phyloP scores from a whole-genome alignment of 2,797 vertebrate genomes.

The Cyprinodon diabolis region DNA sequence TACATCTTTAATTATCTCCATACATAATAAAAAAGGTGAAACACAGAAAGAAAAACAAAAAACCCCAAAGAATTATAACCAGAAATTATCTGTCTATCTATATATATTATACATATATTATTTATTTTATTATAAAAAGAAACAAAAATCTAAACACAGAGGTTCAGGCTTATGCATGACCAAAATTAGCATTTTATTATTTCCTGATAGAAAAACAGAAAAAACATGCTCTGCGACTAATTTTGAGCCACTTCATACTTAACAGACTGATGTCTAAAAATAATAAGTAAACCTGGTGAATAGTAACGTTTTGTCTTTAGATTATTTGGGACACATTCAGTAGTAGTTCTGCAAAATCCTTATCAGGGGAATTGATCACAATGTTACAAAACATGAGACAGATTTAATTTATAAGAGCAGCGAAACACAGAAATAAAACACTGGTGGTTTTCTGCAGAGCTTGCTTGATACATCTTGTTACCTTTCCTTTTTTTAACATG shows the following conservation, averaged over 20 bases:
- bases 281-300: neutral
- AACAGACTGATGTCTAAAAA: neutral
- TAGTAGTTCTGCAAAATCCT: neutral
- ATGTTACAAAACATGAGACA: neutral
- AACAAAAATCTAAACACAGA: too few species aligned
- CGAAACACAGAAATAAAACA: conserved; percentile 31
- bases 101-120: too few species aligned
- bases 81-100: too few species aligned
- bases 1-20: too few species aligned
- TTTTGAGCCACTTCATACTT: neutral
- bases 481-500: neutral
- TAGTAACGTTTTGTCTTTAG: neutral
- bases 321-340: neutral
- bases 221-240: neutral
- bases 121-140: too few species aligned
- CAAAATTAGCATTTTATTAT: neutral
- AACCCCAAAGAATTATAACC: too few species aligned
- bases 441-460: neutral
- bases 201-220: neutral
- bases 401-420: conserved; percentile 16
- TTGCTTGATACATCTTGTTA: neutral
- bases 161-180: neutral
- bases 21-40: too few species aligned
- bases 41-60: too few species aligned
- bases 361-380: neutral